phyloP scores from a whole-genome alignment of 2,888 invertebrate genomes.

The Dryomyza anilis region DNA sequence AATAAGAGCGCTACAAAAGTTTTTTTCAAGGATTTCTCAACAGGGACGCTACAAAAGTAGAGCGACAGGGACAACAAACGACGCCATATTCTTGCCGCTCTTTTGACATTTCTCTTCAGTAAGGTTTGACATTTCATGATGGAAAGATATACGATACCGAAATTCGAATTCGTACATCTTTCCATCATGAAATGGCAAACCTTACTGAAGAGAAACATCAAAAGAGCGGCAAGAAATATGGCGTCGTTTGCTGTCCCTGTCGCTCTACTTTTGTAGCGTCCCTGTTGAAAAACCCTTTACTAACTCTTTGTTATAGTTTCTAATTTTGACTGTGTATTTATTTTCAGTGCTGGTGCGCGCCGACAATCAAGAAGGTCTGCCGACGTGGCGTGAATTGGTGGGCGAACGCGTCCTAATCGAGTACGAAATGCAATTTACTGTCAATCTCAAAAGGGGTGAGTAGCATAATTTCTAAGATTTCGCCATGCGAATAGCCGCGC shows the following conservation, averaged over 20 bases:
- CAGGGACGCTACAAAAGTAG: no score
- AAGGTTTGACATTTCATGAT: no score
- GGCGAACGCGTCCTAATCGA: constrained; percentile 72
- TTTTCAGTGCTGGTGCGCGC: constrained; percentile 52
- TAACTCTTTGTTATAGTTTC: no score
- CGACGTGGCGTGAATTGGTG: constrained; percentile 75
- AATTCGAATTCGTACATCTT: no score
- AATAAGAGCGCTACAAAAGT: no score
- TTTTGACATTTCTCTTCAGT: no score
- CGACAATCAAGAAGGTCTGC: constrained; percentile 48
- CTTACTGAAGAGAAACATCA: not conserved
- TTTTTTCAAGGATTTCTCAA: no score
- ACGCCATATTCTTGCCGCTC: no score
- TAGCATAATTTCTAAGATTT: not conserved
- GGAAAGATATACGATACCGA: no score
- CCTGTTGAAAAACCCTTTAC: not conserved
- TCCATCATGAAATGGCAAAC: no score
- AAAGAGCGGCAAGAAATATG: not conserved
- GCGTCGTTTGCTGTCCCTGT: not conserved
- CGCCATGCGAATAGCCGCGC: not conserved
- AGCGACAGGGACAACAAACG: no score
- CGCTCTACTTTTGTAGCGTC: not conserved
- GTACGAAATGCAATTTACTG: constrained; percentile 68
- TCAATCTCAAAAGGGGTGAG: constrained; percentile 65
- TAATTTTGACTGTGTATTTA: no score